phyloP scores from a whole-genome alignment of 2,888 invertebrate species.

The Herminia tarsipennalis region DNA sequence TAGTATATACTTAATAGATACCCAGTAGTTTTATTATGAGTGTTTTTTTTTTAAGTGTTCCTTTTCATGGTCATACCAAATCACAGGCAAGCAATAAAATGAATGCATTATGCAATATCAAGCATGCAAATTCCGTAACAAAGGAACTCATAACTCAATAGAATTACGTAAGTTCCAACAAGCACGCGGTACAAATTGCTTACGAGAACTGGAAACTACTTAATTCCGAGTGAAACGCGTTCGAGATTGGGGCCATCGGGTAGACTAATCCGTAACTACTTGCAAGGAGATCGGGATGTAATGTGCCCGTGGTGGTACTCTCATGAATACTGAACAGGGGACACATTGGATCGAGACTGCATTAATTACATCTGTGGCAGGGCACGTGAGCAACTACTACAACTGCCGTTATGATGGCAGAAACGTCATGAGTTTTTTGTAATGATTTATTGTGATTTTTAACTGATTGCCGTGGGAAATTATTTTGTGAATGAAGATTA shows the following conservation, averaged over 20 bases:
- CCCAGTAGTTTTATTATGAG: no score
- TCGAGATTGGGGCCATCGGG: conserved; percentile 50
- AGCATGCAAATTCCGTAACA: conserved; percentile 1
- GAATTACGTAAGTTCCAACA: conserved; percentile 43
- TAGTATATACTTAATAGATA: no score
- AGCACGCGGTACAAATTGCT: conserved; percentile 56
- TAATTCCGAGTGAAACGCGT: conserved; percentile 65
- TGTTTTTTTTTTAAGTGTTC: no score
- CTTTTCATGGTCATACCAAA: no score
- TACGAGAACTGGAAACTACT: conserved; percentile 60
- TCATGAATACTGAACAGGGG: conserved; percentile 76
- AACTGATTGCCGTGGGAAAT: no score
- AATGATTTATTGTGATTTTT: no score
- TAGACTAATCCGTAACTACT: conserved; percentile 76
- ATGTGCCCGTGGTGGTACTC: conserved; percentile 65
- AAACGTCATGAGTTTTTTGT: no score
- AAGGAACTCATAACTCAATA: conserved; percentile 18
- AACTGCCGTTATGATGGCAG: background rate
- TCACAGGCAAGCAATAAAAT: no score
- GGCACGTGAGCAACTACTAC: conserved; percentile 27
- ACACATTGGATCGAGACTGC: conserved; percentile 43
- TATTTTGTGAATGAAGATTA: no score
- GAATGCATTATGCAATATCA: background rate
- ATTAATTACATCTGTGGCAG: conserved; percentile 49
- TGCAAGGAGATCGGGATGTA: conserved; percentile 70